These are phyloP conservation scores for Pholis gunnellus DNA, from an alignment of 2,113 vertebrate genomes.

Conservation along the genomic window DNA sequence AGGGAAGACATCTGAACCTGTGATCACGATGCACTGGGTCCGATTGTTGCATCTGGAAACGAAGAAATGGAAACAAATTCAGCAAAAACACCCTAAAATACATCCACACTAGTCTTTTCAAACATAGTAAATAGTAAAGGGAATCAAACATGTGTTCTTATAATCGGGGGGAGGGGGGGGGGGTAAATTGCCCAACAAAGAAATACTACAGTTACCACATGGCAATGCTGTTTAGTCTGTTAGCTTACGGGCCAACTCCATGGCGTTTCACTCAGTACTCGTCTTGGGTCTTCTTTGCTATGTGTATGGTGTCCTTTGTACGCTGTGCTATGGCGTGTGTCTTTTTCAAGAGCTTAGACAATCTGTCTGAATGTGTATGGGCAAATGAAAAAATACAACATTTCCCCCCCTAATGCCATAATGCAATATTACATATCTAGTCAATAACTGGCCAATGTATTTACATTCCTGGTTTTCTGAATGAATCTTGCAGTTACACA, in stretches of 20 bases:
- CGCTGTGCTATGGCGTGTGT: neutral
- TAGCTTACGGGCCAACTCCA: neutral
- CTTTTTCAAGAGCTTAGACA: slow-evolving; percentile 19
- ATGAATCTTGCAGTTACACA: neutral
- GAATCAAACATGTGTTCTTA: neutral
- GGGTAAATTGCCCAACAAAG: slow-evolving; percentile 14
- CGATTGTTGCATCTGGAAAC: slow-evolving; percentile 95
- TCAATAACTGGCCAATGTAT: slow-evolving; percentile 1
- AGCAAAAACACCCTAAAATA: neutral
- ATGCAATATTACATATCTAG: slow-evolving; percentile 2
- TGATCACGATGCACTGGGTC: slow-evolving; percentile 99
- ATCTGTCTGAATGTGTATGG: slow-evolving; percentile 15
- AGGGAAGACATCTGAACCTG: slow-evolving; percentile 98
- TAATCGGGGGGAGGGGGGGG: neutral
- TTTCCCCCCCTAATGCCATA: neutral
- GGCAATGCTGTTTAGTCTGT: slow-evolving; percentile 6
- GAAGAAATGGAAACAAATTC: slow-evolving; percentile 52
- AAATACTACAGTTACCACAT: neutral
- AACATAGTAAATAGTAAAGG: neutral
- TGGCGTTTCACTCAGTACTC: slow-evolving; percentile 10
- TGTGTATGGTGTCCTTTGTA: slow-evolving; percentile 5
- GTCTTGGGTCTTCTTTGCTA: neutral
- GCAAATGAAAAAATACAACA: slow-evolving; percentile 1
- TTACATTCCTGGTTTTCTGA: neutral
- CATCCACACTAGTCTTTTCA: neutral